Evolutionary conservation across 2,113 vertebrate species (phyloP).

Genomic region (Chaetorhynchus papuensis): DNA sequence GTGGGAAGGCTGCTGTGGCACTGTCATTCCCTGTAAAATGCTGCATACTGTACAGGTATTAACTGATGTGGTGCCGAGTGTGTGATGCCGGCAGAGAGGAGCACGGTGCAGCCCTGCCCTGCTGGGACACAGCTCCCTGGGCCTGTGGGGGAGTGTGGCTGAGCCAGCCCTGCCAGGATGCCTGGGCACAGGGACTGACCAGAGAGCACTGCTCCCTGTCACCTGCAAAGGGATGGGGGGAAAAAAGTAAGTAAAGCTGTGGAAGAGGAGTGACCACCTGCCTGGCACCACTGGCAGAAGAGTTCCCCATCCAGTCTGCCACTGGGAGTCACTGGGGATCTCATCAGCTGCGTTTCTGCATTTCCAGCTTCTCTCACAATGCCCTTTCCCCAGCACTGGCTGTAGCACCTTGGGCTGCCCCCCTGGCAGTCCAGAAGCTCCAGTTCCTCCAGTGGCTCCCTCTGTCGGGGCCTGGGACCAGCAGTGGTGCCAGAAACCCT

Average conservation of each 20-base stretch:
- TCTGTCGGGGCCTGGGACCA: not conserved
- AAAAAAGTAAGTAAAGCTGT: too few species aligned
- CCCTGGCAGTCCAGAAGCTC: not conserved
- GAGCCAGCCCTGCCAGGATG: not conserved
- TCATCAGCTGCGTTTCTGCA: accelerated
- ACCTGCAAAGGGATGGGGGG: not conserved
- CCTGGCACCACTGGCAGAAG: not conserved
- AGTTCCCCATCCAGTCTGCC: not conserved
- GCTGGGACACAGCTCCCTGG: not conserved
- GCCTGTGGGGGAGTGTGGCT: accelerated
- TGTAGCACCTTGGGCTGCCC: not conserved
- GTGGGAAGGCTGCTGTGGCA: not conserved
- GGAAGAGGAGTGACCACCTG: not conserved
- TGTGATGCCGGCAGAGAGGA: accelerated
- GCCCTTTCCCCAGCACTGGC: accelerated
- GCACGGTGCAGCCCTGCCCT: accelerated
- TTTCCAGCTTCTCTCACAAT: not conserved
- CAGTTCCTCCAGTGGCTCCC: not conserved
- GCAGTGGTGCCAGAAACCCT: not conserved
- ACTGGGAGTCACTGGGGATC: not conserved
- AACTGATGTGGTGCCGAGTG: accelerated
- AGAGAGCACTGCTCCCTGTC: not conserved
- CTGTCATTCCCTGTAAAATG: not conserved
- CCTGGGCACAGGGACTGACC: not conserved
- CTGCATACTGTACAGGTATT: accelerated